Evolutionary conservation across 2,113 vertebrate species (phyloP), one percentile per base, ranked within the genome.

Genomic region (Heterochromis multidens): DNA sequence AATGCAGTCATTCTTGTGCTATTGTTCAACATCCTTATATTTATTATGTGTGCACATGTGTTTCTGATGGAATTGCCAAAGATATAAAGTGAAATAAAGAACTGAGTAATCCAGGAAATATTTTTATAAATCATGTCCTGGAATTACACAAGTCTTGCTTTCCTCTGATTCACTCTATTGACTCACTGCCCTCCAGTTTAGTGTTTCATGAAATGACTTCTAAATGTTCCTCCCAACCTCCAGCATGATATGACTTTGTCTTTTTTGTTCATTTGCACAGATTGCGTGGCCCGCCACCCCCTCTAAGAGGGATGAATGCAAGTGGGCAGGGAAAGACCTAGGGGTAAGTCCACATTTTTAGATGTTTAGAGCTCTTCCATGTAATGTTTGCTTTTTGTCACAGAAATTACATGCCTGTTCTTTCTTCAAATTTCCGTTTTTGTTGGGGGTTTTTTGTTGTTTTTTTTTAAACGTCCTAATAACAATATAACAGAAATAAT

Each of bases 251-350:
- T 91, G 87, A 92, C 90, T 86, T 61, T 82, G 76, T 87, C 63
- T 77, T 59, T 90, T 86, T 54, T 74, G 46, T 54, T 84, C 58
- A 6, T 94, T 77, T 77, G 77, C 89, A 81, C 95, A 99, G 98
- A 98, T 99, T 93, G 96, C 96, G 60, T 99, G 98, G 98, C 98
- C 98, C 52, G 98, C 99, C 84, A 98, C 98, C 88, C 97, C 97
- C 81, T 97, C 97, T 33, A 97, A 98, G 92, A 96, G 97, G 87
- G 98, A 99, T 80, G 98, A 99, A 90, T 99, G 98, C 95, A 99
- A 99, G 93, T 99, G 98, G 98, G 98, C 98, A 89, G 98, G 98
- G 85, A 99, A 99, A 96, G 98, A 99, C 95, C 96, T 98, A 43
- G 92, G 95, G 95, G 98, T 99, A 96, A 97, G 97, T 96, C 80